Evolutionary conservation across 1,140 invertebrate species (phyloP).

Genomic region (Cotesia chilonis): DNA sequence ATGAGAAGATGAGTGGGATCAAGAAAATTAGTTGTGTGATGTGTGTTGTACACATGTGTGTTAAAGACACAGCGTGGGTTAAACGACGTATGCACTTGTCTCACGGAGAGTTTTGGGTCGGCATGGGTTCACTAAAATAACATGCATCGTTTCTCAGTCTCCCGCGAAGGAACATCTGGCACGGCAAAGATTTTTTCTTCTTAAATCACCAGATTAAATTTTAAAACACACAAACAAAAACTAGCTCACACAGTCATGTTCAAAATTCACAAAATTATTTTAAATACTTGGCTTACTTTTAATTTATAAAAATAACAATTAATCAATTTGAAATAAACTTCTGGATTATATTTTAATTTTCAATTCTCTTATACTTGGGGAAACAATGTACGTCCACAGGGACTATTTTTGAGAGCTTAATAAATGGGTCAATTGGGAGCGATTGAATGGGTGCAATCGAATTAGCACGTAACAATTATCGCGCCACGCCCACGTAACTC

Average conservation of each 20-base stretch:
- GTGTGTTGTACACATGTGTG: constrained; percentile 33
- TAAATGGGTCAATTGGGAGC: constrained; percentile 51
- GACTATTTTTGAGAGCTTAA: constrained; percentile 30
- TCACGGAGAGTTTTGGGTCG: constrained; percentile 21
- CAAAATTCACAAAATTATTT: no score
- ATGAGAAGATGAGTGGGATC: not conserved
- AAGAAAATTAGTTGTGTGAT: constrained; percentile 11
- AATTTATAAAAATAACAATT: no score
- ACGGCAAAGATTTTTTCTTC: constrained; percentile 2
- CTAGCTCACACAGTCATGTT: no score
- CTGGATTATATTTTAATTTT: not conserved
- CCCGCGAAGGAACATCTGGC: constrained; percentile 41
- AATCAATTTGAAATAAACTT: not conserved
- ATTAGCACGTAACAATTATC: constrained; percentile 55
- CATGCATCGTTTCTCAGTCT: constrained; percentile 31
- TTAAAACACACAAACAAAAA: not conserved
- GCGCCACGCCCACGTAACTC: constrained; percentile 31
- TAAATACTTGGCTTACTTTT: no score
- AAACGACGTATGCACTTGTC: constrained; percentile 30
- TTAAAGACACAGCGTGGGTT: constrained; percentile 33
- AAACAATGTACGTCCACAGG: constrained; percentile 1
- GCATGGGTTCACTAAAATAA: constrained; percentile 30
- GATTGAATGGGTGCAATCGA: constrained; percentile 50
- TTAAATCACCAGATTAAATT: not conserved
- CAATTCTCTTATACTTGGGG: not conserved